Evolutionary conservation across 1,140 invertebrate species (phyloP).

Genomic region (Rhyzopertha dominica): DNA sequence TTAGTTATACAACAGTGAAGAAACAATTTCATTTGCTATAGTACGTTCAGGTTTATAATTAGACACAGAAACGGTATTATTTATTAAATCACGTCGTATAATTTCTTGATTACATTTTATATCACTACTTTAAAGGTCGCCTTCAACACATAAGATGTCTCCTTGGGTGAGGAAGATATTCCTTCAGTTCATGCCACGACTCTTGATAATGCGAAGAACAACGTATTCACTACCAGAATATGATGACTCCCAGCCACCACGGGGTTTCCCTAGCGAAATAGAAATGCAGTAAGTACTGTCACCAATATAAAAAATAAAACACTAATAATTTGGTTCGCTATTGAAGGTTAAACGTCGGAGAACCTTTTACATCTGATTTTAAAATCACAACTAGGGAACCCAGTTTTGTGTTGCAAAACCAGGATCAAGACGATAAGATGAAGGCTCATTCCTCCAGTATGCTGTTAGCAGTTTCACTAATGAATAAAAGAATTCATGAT

Average conservation of each 20-base stretch:
- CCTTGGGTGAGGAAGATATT: conserved; percentile 84
- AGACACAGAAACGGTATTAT: too few relatives aligned
- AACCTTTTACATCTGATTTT: conserved; percentile 44
- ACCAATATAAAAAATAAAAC: background rate
- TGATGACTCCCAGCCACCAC: conserved; percentile 68
- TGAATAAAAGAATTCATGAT: too few relatives aligned
- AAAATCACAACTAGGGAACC: conserved; percentile 45
- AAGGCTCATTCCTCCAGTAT: conserved; percentile 45
- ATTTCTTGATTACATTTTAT: conserved; percentile 8
- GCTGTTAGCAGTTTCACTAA: conserved; percentile 5
- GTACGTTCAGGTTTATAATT: too few relatives aligned
- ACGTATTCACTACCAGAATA: conserved; percentile 78
- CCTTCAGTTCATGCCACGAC: conserved; percentile 79
- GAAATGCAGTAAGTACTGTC: conserved; percentile 62
- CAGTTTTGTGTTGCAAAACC: conserved; percentile 42
- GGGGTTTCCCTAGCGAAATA: conserved; percentile 70
- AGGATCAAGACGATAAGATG: conserved; percentile 43
- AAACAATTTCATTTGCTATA: too few relatives aligned
- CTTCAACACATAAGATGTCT: conserved; percentile 95
- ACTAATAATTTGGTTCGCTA: conserved; percentile 4
- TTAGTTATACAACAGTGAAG: too few relatives aligned
- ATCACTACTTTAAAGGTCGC: conserved; percentile 61
- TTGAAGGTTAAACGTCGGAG: conserved; percentile 39
- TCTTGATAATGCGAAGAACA: conserved; percentile 83
- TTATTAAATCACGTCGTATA: too few relatives aligned